Evolutionary conservation across 2,888 invertebrate genomes (phyloP), one percentile per base, ranked within the genome.

Genomic region (Drosophila hamatofila): DNA sequence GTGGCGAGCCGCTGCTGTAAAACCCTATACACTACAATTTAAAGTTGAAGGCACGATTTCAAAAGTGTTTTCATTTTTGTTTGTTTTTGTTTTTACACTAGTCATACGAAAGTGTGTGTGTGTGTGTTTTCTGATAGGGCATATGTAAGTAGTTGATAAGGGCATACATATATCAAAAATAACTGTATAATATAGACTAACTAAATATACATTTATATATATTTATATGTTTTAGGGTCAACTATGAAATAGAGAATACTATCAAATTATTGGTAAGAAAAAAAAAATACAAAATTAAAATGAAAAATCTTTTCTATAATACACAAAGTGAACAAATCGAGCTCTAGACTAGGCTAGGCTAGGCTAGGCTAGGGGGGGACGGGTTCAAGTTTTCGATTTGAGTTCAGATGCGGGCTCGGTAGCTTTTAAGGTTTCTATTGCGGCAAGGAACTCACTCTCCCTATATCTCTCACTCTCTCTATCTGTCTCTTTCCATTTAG

Each of bases 41-140:
- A 71, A 67, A 85, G 72, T 90, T 81, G 77, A 89, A 89, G 89
- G 89, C 89, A 89, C 89, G 83, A 83, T 90, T 90, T 88, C 61
- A 84, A 85, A 81, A 80, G 72, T 78, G 64, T 88, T 74, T 67
- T 79, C 70, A 49, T 42, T 42, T 12, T 18, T 18, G 5, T 37
- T 67, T 66, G 52, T 37, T 72, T 67, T 64, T 68, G 55, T 61
- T 51, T 69, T 65, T 66, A 83, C 72, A 75, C 72, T 83, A 80
- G 68, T 68, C 81, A 66, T 72, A 66, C 62, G 55, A 56, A 49
- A 67, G 54, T 66, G 78, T 44, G 37, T 56, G 41, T 63, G 14
- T 60, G n/a, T 14, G 44, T 25, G 46, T 11, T 54, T 61, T 39
- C 30, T 21, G 44, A 64, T 68, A 37, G 51, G 49, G 14, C 18